Evolutionary conservation across 92 coral and sea anemone genomes (phyloP).

Genomic region (Siderastrea radians): DNA sequence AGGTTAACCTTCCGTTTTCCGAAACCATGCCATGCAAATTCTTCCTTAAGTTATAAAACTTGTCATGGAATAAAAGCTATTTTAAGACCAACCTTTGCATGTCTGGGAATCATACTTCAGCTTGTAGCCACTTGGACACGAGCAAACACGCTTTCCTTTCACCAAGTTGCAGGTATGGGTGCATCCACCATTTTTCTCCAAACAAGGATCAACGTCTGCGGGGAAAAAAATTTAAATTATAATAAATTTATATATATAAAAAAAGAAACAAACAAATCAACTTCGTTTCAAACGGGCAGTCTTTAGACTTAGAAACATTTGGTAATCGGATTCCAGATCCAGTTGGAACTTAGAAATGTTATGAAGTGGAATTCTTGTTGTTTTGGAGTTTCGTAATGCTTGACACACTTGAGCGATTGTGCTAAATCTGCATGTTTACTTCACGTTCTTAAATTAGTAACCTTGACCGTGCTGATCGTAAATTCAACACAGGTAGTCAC

Average conservation of each 20-base stretch:
- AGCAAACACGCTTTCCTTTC: conserved; percentile 25
- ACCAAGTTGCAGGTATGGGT: conserved; percentile 31
- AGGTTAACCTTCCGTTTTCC: too few relatives aligned
- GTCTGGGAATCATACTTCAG: background rate
- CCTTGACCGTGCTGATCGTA: too few relatives aligned
- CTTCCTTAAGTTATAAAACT: background rate
- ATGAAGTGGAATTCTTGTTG: too few relatives aligned
- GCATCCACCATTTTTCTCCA: conserved; percentile 35
- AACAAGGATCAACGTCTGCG: conserved; percentile 46
- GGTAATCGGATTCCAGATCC: too few relatives aligned
- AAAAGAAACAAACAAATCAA: background rate
- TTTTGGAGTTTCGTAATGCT: too few relatives aligned
- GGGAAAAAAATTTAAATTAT: background rate
- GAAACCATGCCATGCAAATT: too few relatives aligned
- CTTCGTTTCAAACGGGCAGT: background rate
- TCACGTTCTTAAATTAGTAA: too few relatives aligned
- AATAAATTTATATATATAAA: background rate
- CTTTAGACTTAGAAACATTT: too few relatives aligned
- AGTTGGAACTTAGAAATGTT: too few relatives aligned
- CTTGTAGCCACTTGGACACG: conserved; percentile 18
- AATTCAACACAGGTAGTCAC: too few relatives aligned
- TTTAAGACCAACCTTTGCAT: conserved; percentile 23
- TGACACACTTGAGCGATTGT: too few relatives aligned
- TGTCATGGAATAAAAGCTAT: background rate
- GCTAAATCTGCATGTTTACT: too few relatives aligned